Evolutionary conservation across 2,113 vertebrate species (phyloP), one percentile per base, ranked within the genome.

Genomic region (Paradoxurus hermaphroditus): DNA sequence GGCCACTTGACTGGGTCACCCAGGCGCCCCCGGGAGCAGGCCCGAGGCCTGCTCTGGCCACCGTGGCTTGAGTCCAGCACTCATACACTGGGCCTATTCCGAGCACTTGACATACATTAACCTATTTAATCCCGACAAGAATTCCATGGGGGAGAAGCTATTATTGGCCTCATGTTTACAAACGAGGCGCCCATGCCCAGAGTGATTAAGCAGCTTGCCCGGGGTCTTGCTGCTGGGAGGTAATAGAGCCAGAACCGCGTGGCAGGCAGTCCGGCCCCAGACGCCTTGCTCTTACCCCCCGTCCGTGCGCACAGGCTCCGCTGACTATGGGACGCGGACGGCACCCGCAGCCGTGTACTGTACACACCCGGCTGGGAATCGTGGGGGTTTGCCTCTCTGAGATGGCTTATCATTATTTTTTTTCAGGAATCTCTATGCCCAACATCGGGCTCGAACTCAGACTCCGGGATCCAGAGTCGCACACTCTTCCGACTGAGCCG

Each of bases 81-180:
- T 46, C 15, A 59, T 25, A 36, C 21, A 62, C 15, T 53, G 41
- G 49, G 39, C 27, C 84, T 94, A 4, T 25, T 88, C 49, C 63
- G 84, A 51, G 27, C 29, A 78, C 23, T 96, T 87, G 16, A 73
- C 41, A 21, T 7, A 49, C 13, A 56, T 46, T 67, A 87, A 62
- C 68, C 84, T 84, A 53, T 16, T 89, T 78, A 78, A 84, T 91
- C 62, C 77, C 84, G 75, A 18, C 53, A 75, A 59, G 31, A 86
- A 72, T 36, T 77, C 44, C 59, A 91, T 19, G 9, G 62, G 46
- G n/a, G 41, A 83, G 41, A 31, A 62, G 44, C 78, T 59, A 59
- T 36, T 87, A 36, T 16, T 46, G n/a, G 62, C 46, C 63, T 3
- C 36, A 27, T 15, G 53, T 75, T 75, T 41, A 51, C 49, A 77